Conservation (phyloP, 1,140 invertebrate genomes). For the Zelostemma sp. region DNA sequence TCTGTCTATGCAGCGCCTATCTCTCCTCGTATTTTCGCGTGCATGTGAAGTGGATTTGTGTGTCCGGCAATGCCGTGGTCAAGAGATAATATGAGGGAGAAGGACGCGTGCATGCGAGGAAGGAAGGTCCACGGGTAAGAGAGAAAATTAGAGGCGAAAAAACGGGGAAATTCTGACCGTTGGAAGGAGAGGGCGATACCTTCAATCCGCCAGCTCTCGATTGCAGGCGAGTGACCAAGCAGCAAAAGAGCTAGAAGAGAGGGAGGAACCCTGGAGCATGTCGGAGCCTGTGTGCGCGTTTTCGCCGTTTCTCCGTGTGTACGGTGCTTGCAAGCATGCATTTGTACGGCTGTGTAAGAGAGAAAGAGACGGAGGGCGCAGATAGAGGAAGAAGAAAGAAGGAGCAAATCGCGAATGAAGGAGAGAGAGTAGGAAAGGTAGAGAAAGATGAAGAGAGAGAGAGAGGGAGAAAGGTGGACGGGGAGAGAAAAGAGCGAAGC, state of each 20-base stretch:
- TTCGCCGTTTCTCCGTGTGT: background rate
- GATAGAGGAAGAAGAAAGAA: conserved; percentile 30
- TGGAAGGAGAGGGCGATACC: conserved; percentile 32
- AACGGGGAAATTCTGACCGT: conserved; percentile 47
- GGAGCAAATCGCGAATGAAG: conserved; percentile 35
- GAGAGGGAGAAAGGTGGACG: conserved; percentile 41
- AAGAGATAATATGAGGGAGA: conserved; percentile 46
- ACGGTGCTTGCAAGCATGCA: conserved; percentile 41
- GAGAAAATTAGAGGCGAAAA: conserved; percentile 43
- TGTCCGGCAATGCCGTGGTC: conserved; percentile 53
- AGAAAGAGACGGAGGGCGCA: conserved; percentile 33
- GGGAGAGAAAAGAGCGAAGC: conserved; percentile 43
- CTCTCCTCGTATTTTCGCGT: conserved; percentile 38
- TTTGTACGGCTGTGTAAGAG: conserved; percentile 37
- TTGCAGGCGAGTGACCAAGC: conserved; percentile 49
- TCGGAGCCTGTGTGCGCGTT: background rate
- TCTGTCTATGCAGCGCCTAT: conserved; percentile 25
- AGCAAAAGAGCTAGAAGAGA: conserved; percentile 42
- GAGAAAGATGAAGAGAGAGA: conserved; percentile 18
- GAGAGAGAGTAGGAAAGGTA: conserved; percentile 9
- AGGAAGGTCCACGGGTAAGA: conserved; percentile 39
- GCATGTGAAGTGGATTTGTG: conserved; percentile 51
- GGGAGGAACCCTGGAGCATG: conserved; percentile 30
- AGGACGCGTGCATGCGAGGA: conserved; percentile 38
- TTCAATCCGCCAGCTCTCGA: conserved; percentile 44